Evolutionary conservation across 2,797 vertebrate genomes (phyloP), one percentile per base, ranked within the genome.

Genomic region (Kryptopterus vitreolus): DNA sequence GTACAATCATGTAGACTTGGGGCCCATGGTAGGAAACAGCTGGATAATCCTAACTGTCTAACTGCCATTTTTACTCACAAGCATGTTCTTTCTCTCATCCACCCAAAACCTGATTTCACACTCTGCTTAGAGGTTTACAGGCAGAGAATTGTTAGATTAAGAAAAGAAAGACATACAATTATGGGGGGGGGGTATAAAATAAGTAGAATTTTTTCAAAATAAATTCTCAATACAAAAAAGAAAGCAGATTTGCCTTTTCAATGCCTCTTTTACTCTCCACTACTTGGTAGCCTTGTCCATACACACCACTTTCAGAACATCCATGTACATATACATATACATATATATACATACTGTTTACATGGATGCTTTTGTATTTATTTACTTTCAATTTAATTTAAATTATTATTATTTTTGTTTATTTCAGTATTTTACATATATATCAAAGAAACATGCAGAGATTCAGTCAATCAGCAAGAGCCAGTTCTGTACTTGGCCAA

Each of bases 21-120:
- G 72, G 75, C 70, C 83, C 88, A 88, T 81, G 83, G 81, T 26
- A 79, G 84, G 86, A 89, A 90, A 92, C 89, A 90, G 89, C 87
- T 89, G 86, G 90, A 90, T 85, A 77, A 89, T 87, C 86, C 87
- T 57, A 78, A 79, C 85, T 75, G 43, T 29, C 72, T 76, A 77
- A 62, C 81, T 69, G 29, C 55, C 74, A 83, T 81, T 78, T 71
- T 68, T 81, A 72, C 78, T 55, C 53, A 52, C n/a, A 74, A 79
- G 65, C 80, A 82, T 77, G 66, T 77, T 77, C 80, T 80, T 80
- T 73, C 72, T 76, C 82, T 83, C 77, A 82, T 75, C 72, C 48
- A 57, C 55, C 70, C 48, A 76, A 82, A 69, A 82, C 68, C 62
- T 77, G 73, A 80, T 71, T 87, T 83, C 78, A 84, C 81, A 82